Evolutionary conservation across 2,888 invertebrate genomes (phyloP).

Genomic region (Trachelus tabidus): DNA sequence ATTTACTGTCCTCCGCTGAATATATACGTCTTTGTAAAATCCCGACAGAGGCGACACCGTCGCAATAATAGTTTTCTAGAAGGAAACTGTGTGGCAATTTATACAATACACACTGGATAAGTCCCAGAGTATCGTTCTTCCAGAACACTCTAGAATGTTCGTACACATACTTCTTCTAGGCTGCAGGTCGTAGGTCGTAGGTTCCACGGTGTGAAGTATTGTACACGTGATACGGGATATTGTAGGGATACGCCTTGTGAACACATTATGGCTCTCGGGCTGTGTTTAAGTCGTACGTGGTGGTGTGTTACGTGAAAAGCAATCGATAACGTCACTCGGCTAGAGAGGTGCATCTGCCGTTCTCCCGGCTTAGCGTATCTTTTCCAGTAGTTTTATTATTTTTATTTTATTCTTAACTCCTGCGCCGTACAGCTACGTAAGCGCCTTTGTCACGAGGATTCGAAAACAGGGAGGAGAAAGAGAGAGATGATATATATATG

Average conservation of each 20-base stretch:
- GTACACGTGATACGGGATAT: neutral
- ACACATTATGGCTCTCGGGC: slow-evolving; percentile 12
- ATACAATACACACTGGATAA: neutral
- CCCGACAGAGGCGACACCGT: neutral
- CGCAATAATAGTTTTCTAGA: neutral
- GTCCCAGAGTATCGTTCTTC: neutral
- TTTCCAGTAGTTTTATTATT: slow-evolving; percentile 11
- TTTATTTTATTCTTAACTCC: neutral
- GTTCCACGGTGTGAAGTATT: neutral
- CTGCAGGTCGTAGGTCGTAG: neutral
- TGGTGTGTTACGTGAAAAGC: slow-evolving; percentile 25
- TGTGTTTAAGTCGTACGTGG: slow-evolving; percentile 10
- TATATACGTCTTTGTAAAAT: neutral
- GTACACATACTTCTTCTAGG: neutral
- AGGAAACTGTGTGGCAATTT: neutral
- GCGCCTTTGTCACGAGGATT: neutral
- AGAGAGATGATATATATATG: no score
- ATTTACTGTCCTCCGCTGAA: neutral
- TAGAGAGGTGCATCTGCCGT: slow-evolving; percentile 29
- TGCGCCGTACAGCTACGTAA: slow-evolving; percentile 14
- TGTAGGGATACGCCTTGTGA: neutral
- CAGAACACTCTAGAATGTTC: neutral
- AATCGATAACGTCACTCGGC: slow-evolving; percentile 30
- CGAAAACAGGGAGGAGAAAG: neutral
- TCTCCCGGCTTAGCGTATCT: slow-evolving; percentile 13